phyloP scores from a whole-genome alignment of 2,888 invertebrate genomes.

The Xestia c-nigrum region DNA sequence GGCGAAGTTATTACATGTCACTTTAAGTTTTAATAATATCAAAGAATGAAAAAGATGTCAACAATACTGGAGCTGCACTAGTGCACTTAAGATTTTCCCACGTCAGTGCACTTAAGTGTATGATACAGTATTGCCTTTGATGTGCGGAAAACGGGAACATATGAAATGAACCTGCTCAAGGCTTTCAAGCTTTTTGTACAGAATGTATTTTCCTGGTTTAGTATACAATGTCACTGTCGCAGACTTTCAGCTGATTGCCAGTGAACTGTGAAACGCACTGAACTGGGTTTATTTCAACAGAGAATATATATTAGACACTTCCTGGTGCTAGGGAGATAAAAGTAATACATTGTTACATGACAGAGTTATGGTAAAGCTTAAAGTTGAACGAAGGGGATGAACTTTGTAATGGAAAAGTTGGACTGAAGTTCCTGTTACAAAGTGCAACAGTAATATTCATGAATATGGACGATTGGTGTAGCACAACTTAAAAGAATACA shows the following conservation, averaged over 20 bases:
- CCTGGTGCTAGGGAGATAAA: slow-evolving; percentile 19
- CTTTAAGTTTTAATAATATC: not conserved
- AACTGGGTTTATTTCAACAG: slow-evolving; percentile 39
- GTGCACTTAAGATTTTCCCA: slow-evolving; percentile 4
- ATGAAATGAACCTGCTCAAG: slow-evolving; percentile 6
- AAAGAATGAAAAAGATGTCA: not conserved
- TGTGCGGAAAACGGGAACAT: not conserved
- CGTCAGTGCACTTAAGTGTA: slow-evolving; percentile 10
- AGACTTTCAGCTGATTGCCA: slow-evolving; percentile 15
- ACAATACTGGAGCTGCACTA: not conserved
- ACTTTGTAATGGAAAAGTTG: slow-evolving; percentile 4
- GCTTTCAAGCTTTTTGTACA: slow-evolving; percentile 1
- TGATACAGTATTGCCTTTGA: not conserved
- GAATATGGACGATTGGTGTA: not conserved
- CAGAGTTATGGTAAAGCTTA: not conserved
- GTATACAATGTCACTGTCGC: slow-evolving; percentile 27
- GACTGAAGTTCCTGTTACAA: not conserved
- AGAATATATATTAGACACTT: slow-evolving; percentile 30
- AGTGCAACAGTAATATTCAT: not conserved
- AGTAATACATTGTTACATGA: slow-evolving; percentile 9
- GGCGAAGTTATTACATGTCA: not conserved
- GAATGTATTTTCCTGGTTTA: slow-evolving; percentile 21
- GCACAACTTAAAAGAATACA: not conserved
- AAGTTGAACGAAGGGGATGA: slow-evolving; percentile 1
- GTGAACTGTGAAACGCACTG: slow-evolving; percentile 50